Evolutionary conservation across 2,888 invertebrate species (phyloP), one percentile per base, ranked within the genome.

Genomic region (Synergus gifuensis): DNA sequence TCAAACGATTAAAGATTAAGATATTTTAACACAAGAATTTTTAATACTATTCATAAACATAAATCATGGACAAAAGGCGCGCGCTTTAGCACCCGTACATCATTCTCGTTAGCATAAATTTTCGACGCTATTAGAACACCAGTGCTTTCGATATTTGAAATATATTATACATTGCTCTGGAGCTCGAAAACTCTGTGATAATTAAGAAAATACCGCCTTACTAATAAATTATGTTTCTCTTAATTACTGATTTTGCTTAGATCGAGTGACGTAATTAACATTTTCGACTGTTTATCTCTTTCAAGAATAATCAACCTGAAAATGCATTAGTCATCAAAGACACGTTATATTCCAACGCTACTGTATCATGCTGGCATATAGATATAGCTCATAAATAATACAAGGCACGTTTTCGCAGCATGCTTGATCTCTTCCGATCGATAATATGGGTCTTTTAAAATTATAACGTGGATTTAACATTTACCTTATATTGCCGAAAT

Each of bases 281-380:
- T 36, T 40, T 63, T 40, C 2, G 7, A 9, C 16, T 28, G 16
- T 63, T 36, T n/a, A 28, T 8, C 36, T 40, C 14, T 28, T 63
- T 16, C 14, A 40, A 63, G 36, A 28, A 16, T 63, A 63, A 63
- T 63, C 16, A 36, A 40, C 40, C 69, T 46, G 28, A 49, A 69
- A 69, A 69, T 46, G 18, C 49, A 66, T 66, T n/a, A 66, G 64
- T 66, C 64, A 40, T 66, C 40, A n/a, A 66, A 66, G 64, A 42
- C 16, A 28, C 28, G 42, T 66, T 66, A 16, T 69, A 49, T 46
- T 49, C 46, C 22, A 49, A 22, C 28, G 69, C 49, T 69, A 28
- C 44, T 44, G 49, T 67, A 22, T 5, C 14, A 44, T 4, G 12
- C 16, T 28, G 69, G 28, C 49, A 67, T 28, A 28, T 28, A 28